Conservation (phyloP, 2,888 invertebrate genomes). For the Ichneumoninae sp. region DNA sequence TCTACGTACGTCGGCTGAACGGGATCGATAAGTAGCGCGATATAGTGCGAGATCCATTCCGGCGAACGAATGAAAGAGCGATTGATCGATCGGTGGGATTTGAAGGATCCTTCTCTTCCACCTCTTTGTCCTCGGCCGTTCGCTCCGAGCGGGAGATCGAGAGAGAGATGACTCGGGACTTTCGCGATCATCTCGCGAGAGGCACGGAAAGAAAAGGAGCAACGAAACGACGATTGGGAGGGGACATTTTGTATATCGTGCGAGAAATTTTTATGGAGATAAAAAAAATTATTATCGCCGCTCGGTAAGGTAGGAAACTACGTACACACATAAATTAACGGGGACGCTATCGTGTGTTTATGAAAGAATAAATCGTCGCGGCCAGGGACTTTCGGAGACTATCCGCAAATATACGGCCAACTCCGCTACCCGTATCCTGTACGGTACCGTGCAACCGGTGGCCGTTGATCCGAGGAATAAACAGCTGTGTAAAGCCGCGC, state of each 20-base stretch:
- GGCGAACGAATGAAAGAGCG: constrained; percentile 37
- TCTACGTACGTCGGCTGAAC: constrained; percentile 52
- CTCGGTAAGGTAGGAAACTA: constrained; percentile 21
- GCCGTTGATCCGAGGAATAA: constrained; percentile 69
- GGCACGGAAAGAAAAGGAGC: background rate
- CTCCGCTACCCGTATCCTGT: constrained; percentile 21
- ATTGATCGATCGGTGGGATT: constrained; percentile 66
- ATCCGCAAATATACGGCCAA: constrained; percentile 42
- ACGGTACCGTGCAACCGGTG: constrained; percentile 66
- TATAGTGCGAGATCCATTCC: constrained; percentile 40
- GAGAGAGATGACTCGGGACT: constrained; percentile 53
- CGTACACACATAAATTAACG: background rate
- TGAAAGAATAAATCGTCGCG: constrained; percentile 40
- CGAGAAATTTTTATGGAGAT: background rate
- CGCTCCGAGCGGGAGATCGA: background rate
- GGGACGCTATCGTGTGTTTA: background rate
- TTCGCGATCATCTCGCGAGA: constrained; percentile 18
- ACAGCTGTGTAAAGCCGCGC: constrained; percentile 47
- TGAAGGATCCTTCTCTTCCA: constrained; percentile 43
- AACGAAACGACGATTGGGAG: background rate
- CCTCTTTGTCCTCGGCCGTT: constrained; percentile 28
- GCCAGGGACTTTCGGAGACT: constrained; percentile 22
- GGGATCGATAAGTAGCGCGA: constrained; percentile 65
- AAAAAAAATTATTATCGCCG: constrained; percentile 31
- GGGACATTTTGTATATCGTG: background rate